Conservation (phyloP, 2,113 vertebrate species). For the Perca fluviatilis region DNA sequence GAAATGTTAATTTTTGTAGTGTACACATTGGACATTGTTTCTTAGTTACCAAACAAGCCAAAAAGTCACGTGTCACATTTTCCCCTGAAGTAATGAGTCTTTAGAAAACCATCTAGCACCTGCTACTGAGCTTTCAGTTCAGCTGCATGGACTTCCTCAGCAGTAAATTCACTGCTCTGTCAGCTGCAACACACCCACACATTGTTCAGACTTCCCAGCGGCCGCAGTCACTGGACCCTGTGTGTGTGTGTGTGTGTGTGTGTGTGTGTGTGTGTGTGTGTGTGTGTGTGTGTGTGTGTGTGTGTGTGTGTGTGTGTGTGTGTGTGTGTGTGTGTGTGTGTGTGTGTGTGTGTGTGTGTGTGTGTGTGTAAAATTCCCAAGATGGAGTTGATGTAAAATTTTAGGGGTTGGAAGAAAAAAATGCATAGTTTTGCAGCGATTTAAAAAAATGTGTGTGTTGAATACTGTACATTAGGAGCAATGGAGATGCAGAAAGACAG, state of each 20-base stretch:
- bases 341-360: slow-evolving; percentile 15
- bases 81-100: neutral
- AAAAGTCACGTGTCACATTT: slow-evolving; percentile 7
- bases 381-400: neutral
- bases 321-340: slow-evolving; percentile 14
- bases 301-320: slow-evolving; percentile 18
- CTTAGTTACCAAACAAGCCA: slow-evolving; percentile 37
- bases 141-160: slow-evolving; percentile 22
- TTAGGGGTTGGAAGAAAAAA: too few relatives aligned
- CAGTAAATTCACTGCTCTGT: slow-evolving; percentile 44
- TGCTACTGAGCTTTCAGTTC: slow-evolving; percentile 39
- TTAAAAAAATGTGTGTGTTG: neutral
- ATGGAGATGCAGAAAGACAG: slow-evolving; percentile 16
- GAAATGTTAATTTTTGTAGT: slow-evolving; percentile 1
- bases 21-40: slow-evolving; percentile 6
- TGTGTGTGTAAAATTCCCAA: slow-evolving; percentile 14
- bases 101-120: slow-evolving; percentile 42
- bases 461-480: neutral
- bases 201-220: slow-evolving; percentile 29
- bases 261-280: slow-evolving; percentile 23
- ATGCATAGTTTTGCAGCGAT: too few relatives aligned
- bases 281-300: slow-evolving; percentile 23
- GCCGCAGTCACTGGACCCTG: slow-evolving; percentile 8
- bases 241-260: slow-evolving; percentile 33
- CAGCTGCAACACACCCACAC: slow-evolving; percentile 37